Evolutionary conservation across 2,113 vertebrate species (phyloP), one percentile per base, ranked within the genome.

Genomic region (Arenaria interpres): DNA sequence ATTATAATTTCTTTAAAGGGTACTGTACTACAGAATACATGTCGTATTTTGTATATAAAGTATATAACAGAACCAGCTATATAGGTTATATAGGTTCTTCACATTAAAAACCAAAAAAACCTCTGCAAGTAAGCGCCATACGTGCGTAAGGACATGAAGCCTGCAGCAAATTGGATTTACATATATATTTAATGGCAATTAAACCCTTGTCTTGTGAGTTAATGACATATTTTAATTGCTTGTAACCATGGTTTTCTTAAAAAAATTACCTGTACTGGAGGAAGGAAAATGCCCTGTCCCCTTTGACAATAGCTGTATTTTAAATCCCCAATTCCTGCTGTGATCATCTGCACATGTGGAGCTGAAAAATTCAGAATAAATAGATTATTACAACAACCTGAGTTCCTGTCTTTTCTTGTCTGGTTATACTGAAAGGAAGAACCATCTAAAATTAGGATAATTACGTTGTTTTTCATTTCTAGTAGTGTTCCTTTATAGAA

Each of bases 191-290:
- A 51, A 89, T 89, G 46, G 48, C 76, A 93, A 66, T 85, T 75
- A 91, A 90, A 85, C 12, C 20, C 78, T 89, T 91, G 25, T 73
- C 73, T 89, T 78, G 35, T 83, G 50, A 80, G 73, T 83, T 94
- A 96, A 90, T 91, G 73, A 66, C 25, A 63, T 67, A 59, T 75
- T 92, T 92, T 91, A 94, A 89, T 91, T 91, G 73, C 50, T 89
- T 59, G 45, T 89, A 93, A 45, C 21, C 16, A 80, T 53, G 22
- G 9, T 66, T 93, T 95, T 82, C 51, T 66, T 80, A 89, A 94
- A 91, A 92, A 75, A 91, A 87, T 54, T 39, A 64, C n/a, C 51
- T 72, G 21, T 46, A 43, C 9, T 54, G 48, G 35, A 81, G 41
- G 81, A 88, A 96, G n/a, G 48, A 89, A 87, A 93, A 86, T 85